Evolutionary conservation across 2,888 invertebrate species (phyloP).

Genomic region (Melinopterus prodromus): DNA sequence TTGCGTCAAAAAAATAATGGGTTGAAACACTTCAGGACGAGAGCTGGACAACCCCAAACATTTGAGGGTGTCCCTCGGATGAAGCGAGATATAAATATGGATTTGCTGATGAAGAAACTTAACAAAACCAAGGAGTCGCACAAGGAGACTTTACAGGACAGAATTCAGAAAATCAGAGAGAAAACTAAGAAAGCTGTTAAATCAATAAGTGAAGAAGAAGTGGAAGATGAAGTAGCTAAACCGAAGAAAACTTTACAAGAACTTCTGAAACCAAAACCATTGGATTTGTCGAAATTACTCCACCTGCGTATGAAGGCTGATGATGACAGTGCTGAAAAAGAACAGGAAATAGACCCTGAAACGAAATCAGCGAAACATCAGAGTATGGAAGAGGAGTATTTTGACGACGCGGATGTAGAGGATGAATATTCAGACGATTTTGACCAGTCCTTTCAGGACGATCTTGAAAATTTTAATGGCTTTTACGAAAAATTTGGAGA

Average conservation of each 20-base stretch:
- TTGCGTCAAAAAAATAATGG: not conserved
- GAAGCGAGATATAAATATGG: conserved; percentile 52
- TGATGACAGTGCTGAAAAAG: not conserved
- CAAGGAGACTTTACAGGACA: conserved; percentile 10
- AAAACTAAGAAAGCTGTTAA: not conserved
- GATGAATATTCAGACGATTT: conserved; percentile 23
- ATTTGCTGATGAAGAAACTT: conserved; percentile 38
- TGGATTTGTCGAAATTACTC: conserved; percentile 11
- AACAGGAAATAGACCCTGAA: not conserved
- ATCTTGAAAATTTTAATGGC: conserved; percentile 6
- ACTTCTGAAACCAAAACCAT: conserved; percentile 7
- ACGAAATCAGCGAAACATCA: conserved; percentile 8
- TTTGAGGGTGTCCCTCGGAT: not conserved
- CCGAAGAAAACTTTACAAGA: conserved; percentile 16
- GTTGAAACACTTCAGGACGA: not conserved
- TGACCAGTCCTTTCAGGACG: conserved; percentile 19
- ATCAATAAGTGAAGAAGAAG: not conserved
- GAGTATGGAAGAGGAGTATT: conserved; percentile 26
- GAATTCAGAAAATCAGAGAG: not conserved
- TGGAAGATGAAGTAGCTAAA: not conserved
- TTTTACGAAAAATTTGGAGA: conserved; percentile 25
- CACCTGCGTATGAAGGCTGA: not conserved
- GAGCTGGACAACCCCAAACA: conserved; percentile 7
- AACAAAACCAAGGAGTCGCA: conserved; percentile 8
- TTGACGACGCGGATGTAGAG: conserved; percentile 21